These are phyloP conservation scores for Porites lutea DNA, from an alignment of 64 coral and sea anemone genomes.

Conservation along the genomic window DNA sequence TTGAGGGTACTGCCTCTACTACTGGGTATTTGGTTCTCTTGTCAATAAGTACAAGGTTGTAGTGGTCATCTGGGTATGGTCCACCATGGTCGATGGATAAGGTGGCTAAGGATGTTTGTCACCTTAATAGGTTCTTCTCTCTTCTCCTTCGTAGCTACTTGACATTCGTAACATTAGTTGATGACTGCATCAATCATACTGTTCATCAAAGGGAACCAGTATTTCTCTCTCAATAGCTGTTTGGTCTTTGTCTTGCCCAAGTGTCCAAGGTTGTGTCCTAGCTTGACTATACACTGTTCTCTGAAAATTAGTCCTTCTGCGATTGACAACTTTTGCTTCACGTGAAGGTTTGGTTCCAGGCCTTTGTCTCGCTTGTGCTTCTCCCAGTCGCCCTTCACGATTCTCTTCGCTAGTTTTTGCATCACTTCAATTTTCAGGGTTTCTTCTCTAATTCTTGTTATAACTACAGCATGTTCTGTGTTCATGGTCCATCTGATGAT, in stretches of 20 bases:
- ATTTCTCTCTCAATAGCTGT: slow-evolving; percentile 66
- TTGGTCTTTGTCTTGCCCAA: slow-evolving; percentile 73
- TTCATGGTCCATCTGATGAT: slow-evolving; percentile 32
- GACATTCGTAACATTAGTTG: slow-evolving; percentile 63
- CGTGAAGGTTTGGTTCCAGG: slow-evolving; percentile 54
- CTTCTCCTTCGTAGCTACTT: slow-evolving; percentile 55
- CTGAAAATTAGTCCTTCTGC: slow-evolving; percentile 73
- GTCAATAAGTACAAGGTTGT: slow-evolving; percentile 57
- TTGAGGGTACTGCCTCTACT: slow-evolving; percentile 45
- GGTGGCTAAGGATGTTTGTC: slow-evolving; percentile 50
- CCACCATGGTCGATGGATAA: slow-evolving; percentile 62
- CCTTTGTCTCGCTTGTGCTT: slow-evolving; percentile 56
- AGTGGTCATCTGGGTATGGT: slow-evolving; percentile 73
- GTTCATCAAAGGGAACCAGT: slow-evolving; percentile 79
- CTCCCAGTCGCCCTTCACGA: slow-evolving; percentile 59
- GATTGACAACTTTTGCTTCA: slow-evolving; percentile 60
- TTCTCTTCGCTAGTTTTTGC: slow-evolving; percentile 46
- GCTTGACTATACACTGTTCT: slow-evolving; percentile 53
- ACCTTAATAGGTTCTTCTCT: slow-evolving; percentile 77
- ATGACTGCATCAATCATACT: slow-evolving; percentile 73
- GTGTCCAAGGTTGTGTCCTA: slow-evolving; percentile 71
- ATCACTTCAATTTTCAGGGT: slow-evolving; percentile 17
- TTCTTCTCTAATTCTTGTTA: slow-evolving; percentile 28
- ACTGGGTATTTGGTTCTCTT: slow-evolving; percentile 67
- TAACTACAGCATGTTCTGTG: slow-evolving; percentile 36